Evolutionary conservation across 2,797 vertebrate genomes (phyloP), one percentile per base, ranked within the genome.

Genomic region (Nannoperca obscura): DNA sequence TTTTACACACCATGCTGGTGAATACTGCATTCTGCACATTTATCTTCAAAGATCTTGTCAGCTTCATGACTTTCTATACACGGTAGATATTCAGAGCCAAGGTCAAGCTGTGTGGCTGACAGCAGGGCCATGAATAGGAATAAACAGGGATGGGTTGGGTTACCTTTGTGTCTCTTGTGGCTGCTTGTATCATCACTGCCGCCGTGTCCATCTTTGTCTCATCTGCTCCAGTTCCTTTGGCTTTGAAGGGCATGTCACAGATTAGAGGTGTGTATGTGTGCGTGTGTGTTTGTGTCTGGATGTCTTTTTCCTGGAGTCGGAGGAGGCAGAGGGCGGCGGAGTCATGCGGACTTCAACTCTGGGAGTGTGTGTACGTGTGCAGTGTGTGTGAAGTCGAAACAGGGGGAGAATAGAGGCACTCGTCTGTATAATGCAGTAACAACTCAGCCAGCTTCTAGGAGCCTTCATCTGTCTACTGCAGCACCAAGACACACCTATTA

Each of bases 391-490:
- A 80, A 86, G 68, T 40, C 74, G 65, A 84, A 53, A 82, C 57
- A 38, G 71, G 27, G 76, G 84, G 71, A 85, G 81, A 92, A 87
- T 81, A 80, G 88, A 88, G 53, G 85, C 90, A 90, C 89, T 95
- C 81, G 68, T 86, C 86, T 92, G 90, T 91, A 93, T 93, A 93
- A 94, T 92, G 85, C 87, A 93, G 84, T 84, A 82, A 90, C 89
- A 93, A 82, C 81, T 81, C 68, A 69, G 87, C 83, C 84, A 91
- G 88, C 71, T 85, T 86, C 86, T 46, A 72, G 74, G 71, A 88
- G 83, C 87, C 86, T 88, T 86, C 81, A 78, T 84, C 86, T 82
- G 79, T 80, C 71, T 76, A 80, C 83, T 64, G 57, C 79, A 38
- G 61, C 82, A 77, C 55, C 55, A 34, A 50, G 55, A 60, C 55